A percentile compares a stretch with the other conserved stretches of the same genome.
Conservation (phyloP, 2,888 invertebrate genomes). For the Drosophila maculinotata region DNA sequence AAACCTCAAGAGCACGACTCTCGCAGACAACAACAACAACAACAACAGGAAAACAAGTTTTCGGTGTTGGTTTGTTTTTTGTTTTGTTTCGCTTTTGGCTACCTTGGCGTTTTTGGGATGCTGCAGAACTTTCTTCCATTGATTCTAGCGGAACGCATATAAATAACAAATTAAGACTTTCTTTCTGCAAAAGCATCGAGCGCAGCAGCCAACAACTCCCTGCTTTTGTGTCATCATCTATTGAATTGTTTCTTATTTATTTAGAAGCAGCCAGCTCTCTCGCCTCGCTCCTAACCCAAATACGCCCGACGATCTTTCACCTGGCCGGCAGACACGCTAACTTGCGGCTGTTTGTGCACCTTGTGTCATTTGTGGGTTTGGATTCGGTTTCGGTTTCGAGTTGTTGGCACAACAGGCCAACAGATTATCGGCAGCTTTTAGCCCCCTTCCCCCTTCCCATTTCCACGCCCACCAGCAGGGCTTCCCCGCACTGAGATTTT, state of each 20-base stretch:
- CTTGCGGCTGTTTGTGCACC: constrained; percentile 62
- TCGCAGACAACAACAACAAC: constrained; percentile 2
- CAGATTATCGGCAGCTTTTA: constrained; percentile 67
- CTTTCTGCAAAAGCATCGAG: constrained; percentile 50
- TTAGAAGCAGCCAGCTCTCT: constrained; percentile 35
- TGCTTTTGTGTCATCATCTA: constrained; percentile 64
- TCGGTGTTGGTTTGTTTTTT: constrained; percentile 24
- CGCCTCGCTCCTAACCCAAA: constrained; percentile 68
- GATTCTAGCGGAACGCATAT: constrained; percentile 73
- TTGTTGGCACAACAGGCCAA: constrained; percentile 56
- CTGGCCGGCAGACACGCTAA: constrained; percentile 29
- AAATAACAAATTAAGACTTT: constrained; percentile 78
- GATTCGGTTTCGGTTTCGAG: constrained; percentile 22
- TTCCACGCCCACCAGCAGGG: constrained; percentile 9
- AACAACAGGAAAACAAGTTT: constrained; percentile 39
- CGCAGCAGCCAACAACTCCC: constrained; percentile 9
- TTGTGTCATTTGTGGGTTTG: constrained; percentile 63
- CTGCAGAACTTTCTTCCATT: constrained; percentile 76
- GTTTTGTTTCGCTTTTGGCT: constrained; percentile 29
- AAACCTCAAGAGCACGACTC: constrained; percentile 35
- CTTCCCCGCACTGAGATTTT: constrained; percentile 19
- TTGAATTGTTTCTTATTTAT: constrained; percentile 47
- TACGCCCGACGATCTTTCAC: constrained; percentile 59
- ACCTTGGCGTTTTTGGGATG: constrained; percentile 53
- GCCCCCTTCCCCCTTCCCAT: constrained; percentile 28